Percentiles rank a stretch among this genome's conserved stretches.
Evolutionary conservation across 2,113 vertebrate species (phyloP).

Genomic region (Esox niger): DNA sequence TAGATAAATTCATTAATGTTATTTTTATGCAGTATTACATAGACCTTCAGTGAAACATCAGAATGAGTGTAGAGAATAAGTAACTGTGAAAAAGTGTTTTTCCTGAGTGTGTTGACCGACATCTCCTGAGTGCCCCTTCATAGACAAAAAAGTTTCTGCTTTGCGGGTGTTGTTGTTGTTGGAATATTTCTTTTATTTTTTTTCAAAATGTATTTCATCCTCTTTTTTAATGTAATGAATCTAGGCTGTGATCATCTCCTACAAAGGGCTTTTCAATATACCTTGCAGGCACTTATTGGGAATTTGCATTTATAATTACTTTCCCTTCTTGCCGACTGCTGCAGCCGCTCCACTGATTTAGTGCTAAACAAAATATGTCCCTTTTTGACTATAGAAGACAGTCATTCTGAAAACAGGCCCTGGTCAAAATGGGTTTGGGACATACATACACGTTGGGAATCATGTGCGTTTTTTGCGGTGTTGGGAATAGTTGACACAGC

Average conservation of each 20-base stretch:
- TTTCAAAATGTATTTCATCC: background rate
- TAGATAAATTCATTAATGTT: background rate
- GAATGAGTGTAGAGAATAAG: too few relatives aligned
- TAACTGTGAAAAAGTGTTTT: too few relatives aligned
- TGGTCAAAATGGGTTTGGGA: too few relatives aligned
- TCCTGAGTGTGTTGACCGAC: too few relatives aligned
- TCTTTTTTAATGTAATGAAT: constrained; percentile 62
- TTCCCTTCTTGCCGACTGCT: constrained; percentile 33
- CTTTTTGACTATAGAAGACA: background rate
- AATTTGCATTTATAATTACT: constrained; percentile 70
- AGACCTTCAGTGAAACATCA: background rate
- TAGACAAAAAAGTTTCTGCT: background rate
- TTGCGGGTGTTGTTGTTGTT: constrained; percentile 49
- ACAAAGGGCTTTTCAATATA: constrained; percentile 57
- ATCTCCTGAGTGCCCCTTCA: too few relatives aligned
- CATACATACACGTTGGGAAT: too few relatives aligned
- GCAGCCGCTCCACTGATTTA: constrained; percentile 47
- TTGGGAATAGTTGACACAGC: too few relatives aligned
- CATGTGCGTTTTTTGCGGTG: too few relatives aligned
- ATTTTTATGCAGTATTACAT: background rate
- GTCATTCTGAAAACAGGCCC: too few relatives aligned
- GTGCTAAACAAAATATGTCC: constrained; percentile 13
- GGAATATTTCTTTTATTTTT: constrained; percentile 59
- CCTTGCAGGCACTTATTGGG: constrained; percentile 59
- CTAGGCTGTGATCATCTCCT: constrained; percentile 60